phyloP scores from a whole-genome alignment of 2,113 vertebrate species.

The Elgaria multicarinata region DNA sequence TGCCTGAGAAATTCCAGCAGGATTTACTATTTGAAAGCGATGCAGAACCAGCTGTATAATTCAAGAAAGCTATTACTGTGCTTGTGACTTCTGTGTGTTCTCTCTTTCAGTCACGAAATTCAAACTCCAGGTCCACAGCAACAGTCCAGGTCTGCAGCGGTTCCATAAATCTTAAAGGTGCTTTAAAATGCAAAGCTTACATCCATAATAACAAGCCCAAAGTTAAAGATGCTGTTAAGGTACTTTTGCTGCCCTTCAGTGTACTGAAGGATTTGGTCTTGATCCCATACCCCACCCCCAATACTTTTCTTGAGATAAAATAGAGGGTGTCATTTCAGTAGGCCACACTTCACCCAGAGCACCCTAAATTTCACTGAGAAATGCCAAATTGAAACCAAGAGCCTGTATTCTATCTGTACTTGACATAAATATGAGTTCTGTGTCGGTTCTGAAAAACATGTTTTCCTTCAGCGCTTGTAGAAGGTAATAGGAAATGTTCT shows the following conservation, averaged over 20 bases:
- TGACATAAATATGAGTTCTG: neutral
- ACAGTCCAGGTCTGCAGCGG: constrained; percentile 84
- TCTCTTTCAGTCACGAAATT: constrained; percentile 71
- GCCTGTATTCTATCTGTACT: neutral
- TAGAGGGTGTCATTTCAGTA: neutral
- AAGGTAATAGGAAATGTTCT: too few species aligned
- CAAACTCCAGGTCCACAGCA: constrained; percentile 74
- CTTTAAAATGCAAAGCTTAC: constrained; percentile 88
- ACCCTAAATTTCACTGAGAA: neutral
- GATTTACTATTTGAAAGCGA: neutral
- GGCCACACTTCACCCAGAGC: neutral
- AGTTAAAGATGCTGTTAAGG: constrained; percentile 88
- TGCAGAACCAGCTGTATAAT: neutral
- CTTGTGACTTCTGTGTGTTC: constrained; percentile 13
- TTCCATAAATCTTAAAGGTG: constrained; percentile 83
- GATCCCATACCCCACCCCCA: neutral
- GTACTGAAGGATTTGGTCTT: neutral
- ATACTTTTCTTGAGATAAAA: fast-evolving
- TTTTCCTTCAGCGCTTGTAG: neutral
- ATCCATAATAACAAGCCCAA: constrained; percentile 89
- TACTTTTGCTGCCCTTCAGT: constrained; percentile 57
- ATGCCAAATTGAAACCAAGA: neutral
- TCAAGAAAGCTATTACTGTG: neutral
- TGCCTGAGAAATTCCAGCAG: neutral
- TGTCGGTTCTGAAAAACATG: neutral